Evolutionary conservation across 2,797 vertebrate species (phyloP), one percentile per base, ranked within the genome.

Genomic region (Spinibarbus caldwelli): DNA sequence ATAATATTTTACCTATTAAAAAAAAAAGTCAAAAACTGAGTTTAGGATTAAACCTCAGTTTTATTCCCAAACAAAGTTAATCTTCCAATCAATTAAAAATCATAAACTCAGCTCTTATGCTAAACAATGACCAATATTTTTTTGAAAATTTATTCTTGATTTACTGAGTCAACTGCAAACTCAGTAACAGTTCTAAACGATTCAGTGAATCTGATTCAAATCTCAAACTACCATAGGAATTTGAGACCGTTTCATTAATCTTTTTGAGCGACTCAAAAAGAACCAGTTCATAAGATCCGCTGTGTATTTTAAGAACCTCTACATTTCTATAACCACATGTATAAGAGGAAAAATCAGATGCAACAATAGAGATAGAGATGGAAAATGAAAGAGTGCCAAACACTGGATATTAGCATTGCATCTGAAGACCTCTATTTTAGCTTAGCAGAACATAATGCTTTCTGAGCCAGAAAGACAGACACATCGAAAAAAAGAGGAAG

Each of bases 371-470:
- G 41, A 59, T 23, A 54, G 11, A 71, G 76, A 54, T 6, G 31
- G 57, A 62, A 36, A 78, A 23, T 34, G 31, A 59, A 82, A 86
- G 71, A 80, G 19, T 77, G 75, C 36, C 86, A 71, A 82, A 82
- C 49, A 71, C 23, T 36, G 45, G 19, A 85, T 57, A 80, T 86
- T 75, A 83, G 45, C 59, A 67, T 36, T 76, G 29, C 41, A 80
- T 84, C 38, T 54, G 10, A 54, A 84, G n/a, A 66, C 66, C 41
- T 92, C 92, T 90, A 94, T 92, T 95, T 90, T 91, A 94, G 92
- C 90, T 94, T 91, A 93, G 91, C 92, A 87, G 81, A 88, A 91
- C 90, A 90, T 93, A 94, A 93, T 92, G 88, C 90, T 88, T 91
- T 91, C 91, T 93, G 89, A 90, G 93, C 91, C 89, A 92, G 88